phyloP scores from a whole-genome alignment of 2,113 vertebrate species.

The Micromys minutus region DNA sequence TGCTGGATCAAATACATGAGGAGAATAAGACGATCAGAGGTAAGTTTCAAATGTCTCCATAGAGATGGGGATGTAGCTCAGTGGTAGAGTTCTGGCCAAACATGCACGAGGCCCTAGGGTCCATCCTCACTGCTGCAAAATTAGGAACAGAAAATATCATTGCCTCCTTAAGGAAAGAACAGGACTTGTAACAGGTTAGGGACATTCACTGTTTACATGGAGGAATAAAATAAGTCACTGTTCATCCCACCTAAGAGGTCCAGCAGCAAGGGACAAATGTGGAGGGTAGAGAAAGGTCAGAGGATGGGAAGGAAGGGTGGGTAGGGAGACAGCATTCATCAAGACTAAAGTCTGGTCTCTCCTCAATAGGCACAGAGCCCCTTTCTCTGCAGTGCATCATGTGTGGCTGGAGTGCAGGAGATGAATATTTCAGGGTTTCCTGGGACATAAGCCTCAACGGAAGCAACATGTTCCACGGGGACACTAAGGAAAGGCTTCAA shows the following conservation, averaged over 20 bases:
- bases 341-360: not conserved
- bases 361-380: not conserved
- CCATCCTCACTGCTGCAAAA: not conserved
- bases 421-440: not conserved
- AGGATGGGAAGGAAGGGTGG: not conserved
- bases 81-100: not conserved
- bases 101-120: not conserved
- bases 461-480: not conserved
- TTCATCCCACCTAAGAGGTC: no score
- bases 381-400: not conserved
- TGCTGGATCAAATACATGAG: not conserved
- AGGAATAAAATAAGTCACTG: no score
- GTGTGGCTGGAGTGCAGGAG: not conserved
- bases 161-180: not conserved
- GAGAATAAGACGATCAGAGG: not conserved
- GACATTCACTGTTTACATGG: not conserved
- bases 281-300: no score
- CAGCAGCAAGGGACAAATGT: no score
- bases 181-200: not conserved
- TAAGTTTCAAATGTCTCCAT: not conserved
- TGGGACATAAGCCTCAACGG: not conserved
- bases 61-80: not conserved
- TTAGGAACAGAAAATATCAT: not conserved
- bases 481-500: no score
- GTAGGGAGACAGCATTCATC: not conserved